Base-by-base conservation (phyloP, 2,113 vertebrate genomes). In the Gallinago paraguaiae region DNA sequence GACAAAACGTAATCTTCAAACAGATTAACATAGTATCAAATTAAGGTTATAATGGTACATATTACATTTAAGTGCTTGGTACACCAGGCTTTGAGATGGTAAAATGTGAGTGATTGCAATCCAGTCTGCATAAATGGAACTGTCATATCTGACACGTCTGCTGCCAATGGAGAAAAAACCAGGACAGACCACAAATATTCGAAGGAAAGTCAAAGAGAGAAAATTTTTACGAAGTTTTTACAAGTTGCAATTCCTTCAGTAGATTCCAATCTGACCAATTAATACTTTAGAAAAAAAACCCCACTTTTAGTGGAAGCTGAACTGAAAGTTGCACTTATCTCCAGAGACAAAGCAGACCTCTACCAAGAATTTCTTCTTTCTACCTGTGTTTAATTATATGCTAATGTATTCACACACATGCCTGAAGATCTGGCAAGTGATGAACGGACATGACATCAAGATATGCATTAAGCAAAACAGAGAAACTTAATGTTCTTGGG, bases 81-180 rank as follows among this genome's bases (percentile, higher is more conserved):
- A 79, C 71, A 64, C 6, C 23, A 53, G 10, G 7, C 13, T 78
- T 64, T 80, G n/a, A 63, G 25, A 12, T 43, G 20, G 5, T 28
- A 57, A 92, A 80, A 74, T 14, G 8, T 8, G 11, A 53, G 6
- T 19, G 19, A 13, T 27, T 53, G 1, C 17, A 65, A 4, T 28
- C 6, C 9, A 78, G 13, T 12, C 9, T 1, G 3, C 9, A 17
- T 31, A 17, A 56, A 30, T 41, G 2, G 2, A 78, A 8, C 7
- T 25, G 2, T 9, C 39, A 4, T 25, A 12, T 41, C 13, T 45
- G 54, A 45, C 3, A 45, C 4, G 2, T 59, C 25, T 24, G 8
- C 15, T 39, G 5, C 4, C 17, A 54, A 12, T 35, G 28, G 5
- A 82, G 31, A 81, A 82, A 77, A 77, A 74, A 6, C 3, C 24